These are phyloP conservation scores for Sula dactylatra DNA, from an alignment of 2,113 vertebrate species.

Conservation along the genomic window DNA sequence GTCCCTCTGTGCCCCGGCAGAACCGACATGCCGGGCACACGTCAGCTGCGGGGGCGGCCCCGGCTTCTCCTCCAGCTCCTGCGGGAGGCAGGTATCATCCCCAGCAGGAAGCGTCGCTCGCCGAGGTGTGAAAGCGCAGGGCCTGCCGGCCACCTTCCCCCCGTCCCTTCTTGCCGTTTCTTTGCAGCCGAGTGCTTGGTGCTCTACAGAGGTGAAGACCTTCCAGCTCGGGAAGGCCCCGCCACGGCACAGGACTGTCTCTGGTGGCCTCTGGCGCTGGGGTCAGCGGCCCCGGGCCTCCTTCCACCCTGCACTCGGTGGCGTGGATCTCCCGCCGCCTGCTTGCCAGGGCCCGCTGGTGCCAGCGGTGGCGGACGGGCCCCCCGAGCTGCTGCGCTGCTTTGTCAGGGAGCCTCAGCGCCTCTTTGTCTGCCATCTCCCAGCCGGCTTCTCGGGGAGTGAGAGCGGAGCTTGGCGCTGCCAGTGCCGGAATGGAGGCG, in stretches of 20 bases:
- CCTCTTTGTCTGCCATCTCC: conserved; percentile 35
- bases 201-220: background rate
- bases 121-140: background rate
- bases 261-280: background rate
- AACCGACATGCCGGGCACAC: background rate
- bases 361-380: background rate
- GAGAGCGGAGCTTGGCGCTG: background rate
- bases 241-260: background rate
- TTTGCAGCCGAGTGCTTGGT: background rate
- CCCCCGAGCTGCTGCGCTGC: background rate
- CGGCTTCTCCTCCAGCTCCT: background rate
- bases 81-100: background rate
- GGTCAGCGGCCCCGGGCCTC: background rate
- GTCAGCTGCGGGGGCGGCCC: background rate
- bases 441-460: background rate
- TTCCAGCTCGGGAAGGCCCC: background rate
- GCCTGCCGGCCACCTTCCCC: background rate
- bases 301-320: background rate
- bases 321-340: background rate
- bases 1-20: background rate
- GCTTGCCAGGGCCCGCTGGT: background rate
- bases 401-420: conserved; percentile 32
- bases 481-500: background rate
- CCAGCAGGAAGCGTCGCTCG: background rate
- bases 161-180: background rate